Evolutionary conservation across 2,797 vertebrate genomes (phyloP).

Genomic region (Leptatherina wallacei): DNA sequence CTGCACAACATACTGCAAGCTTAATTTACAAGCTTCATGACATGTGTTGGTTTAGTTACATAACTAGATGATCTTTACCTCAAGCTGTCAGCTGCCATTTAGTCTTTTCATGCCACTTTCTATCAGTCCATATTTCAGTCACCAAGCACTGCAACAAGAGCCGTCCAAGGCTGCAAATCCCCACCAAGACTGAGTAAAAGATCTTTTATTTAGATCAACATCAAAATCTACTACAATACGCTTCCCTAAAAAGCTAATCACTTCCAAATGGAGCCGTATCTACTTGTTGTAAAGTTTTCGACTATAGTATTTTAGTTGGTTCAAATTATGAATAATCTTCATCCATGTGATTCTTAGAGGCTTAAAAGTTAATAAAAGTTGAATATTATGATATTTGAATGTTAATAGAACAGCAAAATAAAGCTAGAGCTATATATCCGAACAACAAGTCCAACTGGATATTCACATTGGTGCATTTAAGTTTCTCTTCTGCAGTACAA

Average conservation of each 20-base stretch:
- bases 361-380: not conserved
- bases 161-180: not conserved
- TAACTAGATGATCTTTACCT: not conserved
- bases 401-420: not conserved
- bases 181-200: not conserved
- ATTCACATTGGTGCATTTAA: not conserved
- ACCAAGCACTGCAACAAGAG: not conserved
- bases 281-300: not conserved
- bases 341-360: not conserved
- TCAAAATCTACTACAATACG: not conserved
- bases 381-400: not conserved
- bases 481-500: not conserved
- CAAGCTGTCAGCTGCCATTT: slow-evolving; percentile 14
- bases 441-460: not conserved
- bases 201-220: not conserved
- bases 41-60: slow-evolving; percentile 3
- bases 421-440: too few relatives aligned
- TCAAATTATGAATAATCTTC: not conserved
- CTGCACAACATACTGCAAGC: not conserved
- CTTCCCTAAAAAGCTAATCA: not conserved
- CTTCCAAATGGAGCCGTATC: not conserved
- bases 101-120: not conserved
- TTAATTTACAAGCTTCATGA: not conserved
- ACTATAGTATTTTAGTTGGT: not conserved
- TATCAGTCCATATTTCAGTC: not conserved